Evolutionary conservation across 2,888 invertebrate genomes (phyloP).

Genomic region (Leptura quadrifasciata): DNA sequence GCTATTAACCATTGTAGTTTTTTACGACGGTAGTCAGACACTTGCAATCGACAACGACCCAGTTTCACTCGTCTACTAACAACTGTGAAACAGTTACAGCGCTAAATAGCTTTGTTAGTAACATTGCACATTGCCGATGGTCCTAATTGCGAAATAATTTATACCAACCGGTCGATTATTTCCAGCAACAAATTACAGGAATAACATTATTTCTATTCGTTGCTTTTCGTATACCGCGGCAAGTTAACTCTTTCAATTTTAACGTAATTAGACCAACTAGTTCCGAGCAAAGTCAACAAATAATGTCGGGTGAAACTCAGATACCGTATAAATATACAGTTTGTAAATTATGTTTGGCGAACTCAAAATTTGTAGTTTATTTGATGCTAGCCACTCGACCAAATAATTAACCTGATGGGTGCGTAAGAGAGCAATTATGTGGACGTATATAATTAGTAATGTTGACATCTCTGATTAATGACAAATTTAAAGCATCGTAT

Average conservation of each 20-base stretch:
- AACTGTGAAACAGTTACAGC: no score
- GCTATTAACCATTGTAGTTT: neutral
- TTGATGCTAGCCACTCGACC: neutral
- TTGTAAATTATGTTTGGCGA: neutral
- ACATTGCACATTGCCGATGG: no score
- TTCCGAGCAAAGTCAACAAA: neutral
- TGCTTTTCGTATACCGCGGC: neutral
- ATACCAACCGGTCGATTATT: no score
- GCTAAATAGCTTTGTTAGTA: no score
- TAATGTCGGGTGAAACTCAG: conserved; percentile 1
- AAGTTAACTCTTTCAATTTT: neutral
- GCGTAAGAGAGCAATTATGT: neutral
- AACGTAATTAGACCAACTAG: neutral
- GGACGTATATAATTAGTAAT: neutral
- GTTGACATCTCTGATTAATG: neutral
- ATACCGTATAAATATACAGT: conserved; percentile 1
- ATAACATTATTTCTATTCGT: neutral
- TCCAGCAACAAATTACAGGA: no score
- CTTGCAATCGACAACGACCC: no score
- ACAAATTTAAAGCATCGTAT: no score
- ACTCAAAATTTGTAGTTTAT: conserved; percentile 4
- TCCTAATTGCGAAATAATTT: no score
- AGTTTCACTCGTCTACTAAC: no score
- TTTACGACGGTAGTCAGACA: no score
- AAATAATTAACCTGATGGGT: neutral